Conservation (phyloP, 1,140 invertebrate species). For the Ephestia elutella region DNA sequence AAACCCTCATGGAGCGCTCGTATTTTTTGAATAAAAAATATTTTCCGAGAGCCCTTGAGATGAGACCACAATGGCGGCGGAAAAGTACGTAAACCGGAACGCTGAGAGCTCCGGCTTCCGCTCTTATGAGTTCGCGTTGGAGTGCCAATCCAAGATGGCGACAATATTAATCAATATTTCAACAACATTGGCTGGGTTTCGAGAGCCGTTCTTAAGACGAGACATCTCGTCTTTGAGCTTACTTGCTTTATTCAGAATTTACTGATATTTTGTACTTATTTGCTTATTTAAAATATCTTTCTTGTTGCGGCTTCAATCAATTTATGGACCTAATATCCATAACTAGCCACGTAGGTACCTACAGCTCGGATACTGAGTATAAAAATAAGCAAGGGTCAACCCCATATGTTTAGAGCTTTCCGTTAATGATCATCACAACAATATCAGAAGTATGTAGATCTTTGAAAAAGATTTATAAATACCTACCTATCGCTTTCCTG, state of each 20-base stretch:
- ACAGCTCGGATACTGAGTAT: too few species aligned
- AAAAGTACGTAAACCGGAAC: constrained; percentile 53
- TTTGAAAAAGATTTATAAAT: too few species aligned
- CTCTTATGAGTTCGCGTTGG: constrained; percentile 34
- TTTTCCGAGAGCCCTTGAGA: constrained; percentile 37
- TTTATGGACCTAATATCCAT: too few species aligned
- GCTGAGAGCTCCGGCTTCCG: constrained; percentile 45
- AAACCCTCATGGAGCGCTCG: constrained; percentile 9
- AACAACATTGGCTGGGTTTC: constrained; percentile 55
- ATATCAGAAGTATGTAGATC: too few species aligned
- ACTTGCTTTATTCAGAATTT: constrained; percentile 29
- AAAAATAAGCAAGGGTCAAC: too few species aligned
- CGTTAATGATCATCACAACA: too few species aligned
- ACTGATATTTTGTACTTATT: not conserved
- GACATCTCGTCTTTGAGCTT: constrained; percentile 42
- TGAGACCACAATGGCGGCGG: constrained; percentile 46
- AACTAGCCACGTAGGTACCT: too few species aligned
- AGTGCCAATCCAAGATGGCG: constrained; percentile 62
- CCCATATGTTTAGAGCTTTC: too few species aligned
- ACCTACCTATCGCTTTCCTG: too few species aligned
- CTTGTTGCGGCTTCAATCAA: too few species aligned
- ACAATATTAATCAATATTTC: constrained; percentile 74
- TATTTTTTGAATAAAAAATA: constrained; percentile 22
- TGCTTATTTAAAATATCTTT: too few species aligned
- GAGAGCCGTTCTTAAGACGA: constrained; percentile 49